These are phyloP conservation scores for Dasysyrphus albostriatus DNA, from an alignment of 2,888 invertebrate genomes.

Conservation along the genomic window DNA sequence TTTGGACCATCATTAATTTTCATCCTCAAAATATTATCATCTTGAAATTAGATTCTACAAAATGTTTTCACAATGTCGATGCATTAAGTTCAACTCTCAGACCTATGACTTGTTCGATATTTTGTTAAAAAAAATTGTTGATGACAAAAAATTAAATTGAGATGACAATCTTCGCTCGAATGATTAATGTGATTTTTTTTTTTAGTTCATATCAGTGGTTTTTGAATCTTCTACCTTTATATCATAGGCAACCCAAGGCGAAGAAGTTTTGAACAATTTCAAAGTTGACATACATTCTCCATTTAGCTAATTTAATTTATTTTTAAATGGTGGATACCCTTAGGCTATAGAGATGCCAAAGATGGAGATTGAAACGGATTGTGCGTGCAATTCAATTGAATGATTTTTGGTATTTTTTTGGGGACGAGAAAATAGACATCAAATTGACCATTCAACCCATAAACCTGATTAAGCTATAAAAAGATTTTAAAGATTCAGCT, in stretches of 20 bases:
- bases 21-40: slow-evolving; percentile 33
- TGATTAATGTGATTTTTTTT: slow-evolving; percentile 59
- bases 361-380: background rate
- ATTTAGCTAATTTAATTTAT: slow-evolving; percentile 64
- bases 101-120: background rate
- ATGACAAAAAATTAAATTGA: slow-evolving; percentile 56
- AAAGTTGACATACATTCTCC: slow-evolving; percentile 54
- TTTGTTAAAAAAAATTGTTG: slow-evolving; percentile 8
- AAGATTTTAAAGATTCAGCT: too few species aligned
- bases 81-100: background rate
- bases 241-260: background rate
- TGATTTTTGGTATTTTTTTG: background rate
- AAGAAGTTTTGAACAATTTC: slow-evolving; percentile 28
- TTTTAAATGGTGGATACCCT: slow-evolving; percentile 1
- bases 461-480: too few species aligned
- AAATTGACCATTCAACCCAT: background rate
- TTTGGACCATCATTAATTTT: slow-evolving; percentile 61
- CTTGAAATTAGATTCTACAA: slow-evolving; percentile 30
- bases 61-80: slow-evolving; percentile 7
- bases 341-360: background rate
- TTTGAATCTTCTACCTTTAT: background rate
- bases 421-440: background rate
- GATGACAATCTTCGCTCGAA: slow-evolving; percentile 52
- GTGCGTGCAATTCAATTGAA: background rate
- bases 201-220: background rate